Evolutionary conservation across 2,797 vertebrate genomes (phyloP).

Genomic region (Forpus xanthops): DNA sequence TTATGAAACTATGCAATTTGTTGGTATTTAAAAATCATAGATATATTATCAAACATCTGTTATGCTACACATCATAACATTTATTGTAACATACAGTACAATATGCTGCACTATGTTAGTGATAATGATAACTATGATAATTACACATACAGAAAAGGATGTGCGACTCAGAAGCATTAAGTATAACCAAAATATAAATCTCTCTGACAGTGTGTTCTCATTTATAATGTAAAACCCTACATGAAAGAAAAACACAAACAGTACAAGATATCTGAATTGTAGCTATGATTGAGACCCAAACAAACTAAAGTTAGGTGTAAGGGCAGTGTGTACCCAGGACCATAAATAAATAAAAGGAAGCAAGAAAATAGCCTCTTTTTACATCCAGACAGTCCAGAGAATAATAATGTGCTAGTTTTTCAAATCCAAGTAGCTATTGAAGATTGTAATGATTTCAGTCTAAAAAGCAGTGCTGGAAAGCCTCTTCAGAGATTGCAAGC

Average conservation of each 20-base stretch:
- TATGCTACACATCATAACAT: not conserved
- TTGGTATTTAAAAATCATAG: constrained; percentile 23
- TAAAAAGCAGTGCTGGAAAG: constrained; percentile 78
- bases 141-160: constrained; percentile 5
- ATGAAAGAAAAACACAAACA: constrained; percentile 56
- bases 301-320: constrained; percentile 71
- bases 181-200: constrained; percentile 54
- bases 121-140: constrained; percentile 34
- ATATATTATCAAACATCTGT: constrained; percentile 36
- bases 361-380: constrained; percentile 75
- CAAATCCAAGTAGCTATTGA: constrained; percentile 77
- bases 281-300: constrained; percentile 51
- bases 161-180: constrained; percentile 39
- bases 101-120: not conserved
- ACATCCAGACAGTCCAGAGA: constrained; percentile 73
- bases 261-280: constrained; percentile 55
- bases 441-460: constrained; percentile 79
- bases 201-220: constrained; percentile 37
- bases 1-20: not conserved
- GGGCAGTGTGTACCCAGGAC: constrained; percentile 60
- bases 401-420: constrained; percentile 80
- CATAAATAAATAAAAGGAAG: constrained; percentile 5
- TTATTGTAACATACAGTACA: not conserved
- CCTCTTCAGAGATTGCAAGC: constrained; percentile 76
- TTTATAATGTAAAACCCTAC: constrained; percentile 70